Conservation (phyloP, 2,888 invertebrate species). For the Epirrita christyi region DNA sequence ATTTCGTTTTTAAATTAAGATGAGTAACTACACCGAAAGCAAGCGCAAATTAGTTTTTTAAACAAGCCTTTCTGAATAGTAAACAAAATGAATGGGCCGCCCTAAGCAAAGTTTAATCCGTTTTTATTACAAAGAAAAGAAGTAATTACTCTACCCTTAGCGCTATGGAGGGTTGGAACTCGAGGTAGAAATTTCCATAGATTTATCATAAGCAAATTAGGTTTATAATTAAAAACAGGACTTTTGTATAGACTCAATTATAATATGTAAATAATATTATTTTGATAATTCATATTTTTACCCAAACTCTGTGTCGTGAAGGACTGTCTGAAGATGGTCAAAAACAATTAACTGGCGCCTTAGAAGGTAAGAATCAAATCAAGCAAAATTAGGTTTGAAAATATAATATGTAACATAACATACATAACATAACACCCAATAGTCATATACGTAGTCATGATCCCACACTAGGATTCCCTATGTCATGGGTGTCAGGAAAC, state of each 20-base stretch:
- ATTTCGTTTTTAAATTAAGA: conserved; percentile 70
- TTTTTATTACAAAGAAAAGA: conserved; percentile 85
- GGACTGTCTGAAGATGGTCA: not conserved
- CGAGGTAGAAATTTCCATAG: conserved; percentile 84
- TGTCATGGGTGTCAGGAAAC: too few relatives aligned
- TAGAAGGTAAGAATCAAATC: too few relatives aligned
- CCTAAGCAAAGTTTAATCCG: conserved; percentile 85
- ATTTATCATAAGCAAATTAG: conserved; percentile 85
- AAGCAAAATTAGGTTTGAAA: too few relatives aligned
- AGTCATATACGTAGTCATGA: too few relatives aligned
- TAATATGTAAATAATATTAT: conserved; percentile 76
- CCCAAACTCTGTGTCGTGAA: not conserved
- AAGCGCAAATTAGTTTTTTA: conserved; percentile 78
- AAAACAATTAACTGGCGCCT: not conserved
- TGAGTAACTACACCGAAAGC: conserved; percentile 64
- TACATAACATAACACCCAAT: too few relatives aligned
- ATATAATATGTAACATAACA: too few relatives aligned
- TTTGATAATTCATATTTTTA: conserved; percentile 12
- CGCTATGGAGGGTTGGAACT: conserved; percentile 78
- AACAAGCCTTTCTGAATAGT: conserved; percentile 79
- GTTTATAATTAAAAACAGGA: conserved; percentile 85
- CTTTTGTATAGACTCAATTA: conserved; percentile 83
- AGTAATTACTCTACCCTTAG: conserved; percentile 84
- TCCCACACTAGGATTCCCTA: too few relatives aligned
- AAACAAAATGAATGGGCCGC: conserved; percentile 82